Evolutionary conservation across 2,888 invertebrate genomes (phyloP).

Genomic region (Nemurella pictetii): DNA sequence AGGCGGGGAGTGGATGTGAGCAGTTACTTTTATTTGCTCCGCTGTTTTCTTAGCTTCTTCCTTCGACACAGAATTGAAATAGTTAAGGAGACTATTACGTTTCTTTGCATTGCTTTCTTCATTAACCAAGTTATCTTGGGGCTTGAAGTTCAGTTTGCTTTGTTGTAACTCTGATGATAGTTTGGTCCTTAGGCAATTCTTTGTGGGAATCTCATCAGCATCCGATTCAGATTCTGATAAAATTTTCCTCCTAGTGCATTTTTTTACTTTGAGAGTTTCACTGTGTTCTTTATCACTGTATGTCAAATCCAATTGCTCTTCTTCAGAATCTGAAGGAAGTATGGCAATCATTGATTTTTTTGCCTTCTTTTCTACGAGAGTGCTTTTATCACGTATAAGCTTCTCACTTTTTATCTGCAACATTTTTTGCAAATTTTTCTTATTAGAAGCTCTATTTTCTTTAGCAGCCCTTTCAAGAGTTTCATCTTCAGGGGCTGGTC

Average conservation of each 20-base stretch:
- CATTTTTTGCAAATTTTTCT: not conserved
- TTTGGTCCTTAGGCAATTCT: not conserved
- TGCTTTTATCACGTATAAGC: not conserved
- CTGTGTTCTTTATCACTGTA: not conserved
- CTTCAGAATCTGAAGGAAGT: not conserved
- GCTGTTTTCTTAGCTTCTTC: conserved; percentile 44
- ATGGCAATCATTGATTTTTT: not conserved
- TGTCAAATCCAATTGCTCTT: not conserved
- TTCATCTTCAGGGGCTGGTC: not conserved
- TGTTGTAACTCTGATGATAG: not conserved
- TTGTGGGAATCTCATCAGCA: not conserved
- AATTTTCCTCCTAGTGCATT: not conserved
- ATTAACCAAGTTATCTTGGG: not conserved
- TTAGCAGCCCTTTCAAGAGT: not conserved
- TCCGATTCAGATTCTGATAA: conserved; percentile 35
- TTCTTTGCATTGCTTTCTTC: conserved; percentile 48
- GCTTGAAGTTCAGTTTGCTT: conserved; percentile 5
- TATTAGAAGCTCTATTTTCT: not conserved
- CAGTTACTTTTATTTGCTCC: conserved; percentile 37
- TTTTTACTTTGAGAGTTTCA: not conserved
- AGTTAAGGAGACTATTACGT: conserved; percentile 63
- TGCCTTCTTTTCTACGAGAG: not conserved
- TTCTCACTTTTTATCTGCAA: not conserved
- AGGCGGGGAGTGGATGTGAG: conserved; percentile 36
- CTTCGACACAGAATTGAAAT: conserved; percentile 60